Base-by-base conservation (phyloP, 2,888 invertebrate genomes). In the Stramonita haemastoma region DNA sequence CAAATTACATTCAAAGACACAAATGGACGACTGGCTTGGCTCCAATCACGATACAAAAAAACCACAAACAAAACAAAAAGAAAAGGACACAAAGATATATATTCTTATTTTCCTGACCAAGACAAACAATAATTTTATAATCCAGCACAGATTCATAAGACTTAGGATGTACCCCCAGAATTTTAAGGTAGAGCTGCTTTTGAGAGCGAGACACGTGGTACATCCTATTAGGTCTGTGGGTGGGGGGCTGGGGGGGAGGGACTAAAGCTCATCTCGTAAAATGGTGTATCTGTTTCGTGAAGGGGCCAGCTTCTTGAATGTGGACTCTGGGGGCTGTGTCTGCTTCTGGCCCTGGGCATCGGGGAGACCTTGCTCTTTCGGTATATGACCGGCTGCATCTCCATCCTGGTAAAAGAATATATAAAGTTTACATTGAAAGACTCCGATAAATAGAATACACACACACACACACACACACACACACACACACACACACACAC, bases 231-330 rank as follows among this genome's bases (percentile, higher is more conserved):
- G 34, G 34, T 32, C 29, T 6, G 73, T 13, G 11, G 73, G 26
- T 77, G 4, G 26, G 29, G 73, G 26, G 29, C 15, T 15, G n/a
- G 73, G 73, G n/a, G 29, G n/a, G 73, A 8, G 6, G 70, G 46
- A 83, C 87, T 94, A 99, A 96, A 99, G 97, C 96, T 99, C 99
- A 96, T 99, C 99, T 94, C 97, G 97, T 88, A 99, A 97, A 93
- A 99, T 96, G 26, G 99, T 99, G 96, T 99, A 99, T 95, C 99
- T 97, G 96, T 98, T 99, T 96, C 98, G 98, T 92, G 99, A 99
- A 6, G 99, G 99, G 36, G 98, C 98, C 90, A 99, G 97, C 96
- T 99, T 99, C 96, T 98, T 98, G 96, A 99, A 99, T 19, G 98
- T 98, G 57, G 99, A 99, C 95, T 99, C 98, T 0, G 99, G 99